These are phyloP conservation scores for Ctenoplectra terminalis DNA, from an alignment of 1,140 invertebrate species.

Conservation along the genomic window DNA sequence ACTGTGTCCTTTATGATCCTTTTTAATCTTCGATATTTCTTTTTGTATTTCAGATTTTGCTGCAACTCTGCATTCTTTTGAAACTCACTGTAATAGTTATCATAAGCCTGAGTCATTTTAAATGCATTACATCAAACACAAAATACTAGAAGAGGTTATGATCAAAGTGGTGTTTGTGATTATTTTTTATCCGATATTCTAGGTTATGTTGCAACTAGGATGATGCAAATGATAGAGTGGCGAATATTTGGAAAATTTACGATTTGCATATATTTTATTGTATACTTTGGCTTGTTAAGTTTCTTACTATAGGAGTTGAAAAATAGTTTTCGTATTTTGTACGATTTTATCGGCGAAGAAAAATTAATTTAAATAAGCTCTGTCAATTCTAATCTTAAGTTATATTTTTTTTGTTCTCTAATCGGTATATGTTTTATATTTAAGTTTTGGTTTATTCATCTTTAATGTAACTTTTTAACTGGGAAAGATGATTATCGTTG, in stretches of 20 bases:
- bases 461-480: too few species aligned
- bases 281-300: too few species aligned
- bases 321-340: too few species aligned
- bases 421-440: too few species aligned
- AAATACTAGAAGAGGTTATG: slow-evolving; percentile 15
- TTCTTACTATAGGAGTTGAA: too few species aligned
- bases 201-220: not conserved
- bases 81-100: slow-evolving; percentile 76
- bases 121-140: slow-evolving; percentile 24
- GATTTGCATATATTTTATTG: not conserved
- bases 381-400: too few species aligned
- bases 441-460: too few species aligned
- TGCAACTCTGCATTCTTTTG: slow-evolving; percentile 76
- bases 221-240: not conserved
- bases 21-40: slow-evolving; percentile 83
- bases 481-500: too few species aligned
- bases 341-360: too few species aligned
- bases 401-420: too few species aligned
- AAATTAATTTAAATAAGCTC: too few species aligned
- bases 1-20: slow-evolving; percentile 83
- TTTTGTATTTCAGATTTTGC: slow-evolving; percentile 83
- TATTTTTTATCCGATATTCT: not conserved
- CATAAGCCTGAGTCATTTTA: slow-evolving; percentile 74
- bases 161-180: slow-evolving; percentile 6
- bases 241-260: not conserved